These are phyloP conservation scores for Phorcus lineatus DNA, from an alignment of 2,888 invertebrate species.

Conservation along the genomic window DNA sequence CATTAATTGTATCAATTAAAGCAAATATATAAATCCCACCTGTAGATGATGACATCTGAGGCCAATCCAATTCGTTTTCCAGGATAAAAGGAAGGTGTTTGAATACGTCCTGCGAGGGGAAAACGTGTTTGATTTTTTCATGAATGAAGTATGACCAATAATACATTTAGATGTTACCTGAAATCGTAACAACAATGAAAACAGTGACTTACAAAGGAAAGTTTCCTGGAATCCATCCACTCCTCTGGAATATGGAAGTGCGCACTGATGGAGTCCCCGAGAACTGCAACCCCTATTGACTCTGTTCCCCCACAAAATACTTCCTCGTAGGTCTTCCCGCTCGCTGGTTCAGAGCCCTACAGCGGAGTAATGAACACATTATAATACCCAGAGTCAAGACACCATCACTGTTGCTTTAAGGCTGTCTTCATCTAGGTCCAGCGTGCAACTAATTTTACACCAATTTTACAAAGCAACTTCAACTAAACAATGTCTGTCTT, in stretches of 20 bases:
- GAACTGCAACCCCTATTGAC: slow-evolving; percentile 70
- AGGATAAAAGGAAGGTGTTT: slow-evolving; percentile 74
- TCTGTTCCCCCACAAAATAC: slow-evolving; percentile 68
- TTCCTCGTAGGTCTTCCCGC: slow-evolving; percentile 70
- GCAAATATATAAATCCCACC: too few species aligned
- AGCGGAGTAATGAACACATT: too few species aligned
- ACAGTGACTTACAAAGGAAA: slow-evolving; percentile 53
- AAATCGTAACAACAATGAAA: too few species aligned
- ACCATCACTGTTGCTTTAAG: too few species aligned
- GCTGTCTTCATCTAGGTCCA: too few species aligned
- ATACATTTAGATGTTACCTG: too few species aligned
- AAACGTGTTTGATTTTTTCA: background rate
- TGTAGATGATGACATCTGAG: slow-evolving; percentile 77
- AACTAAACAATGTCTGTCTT: too few species aligned
- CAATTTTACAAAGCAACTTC: too few species aligned
- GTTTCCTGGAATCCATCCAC: slow-evolving; percentile 75
- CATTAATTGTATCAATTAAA: too few species aligned
- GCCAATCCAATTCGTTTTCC: slow-evolving; percentile 78
- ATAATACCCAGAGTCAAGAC: too few species aligned
- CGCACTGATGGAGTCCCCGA: slow-evolving; percentile 78
- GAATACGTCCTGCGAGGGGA: slow-evolving; percentile 66
- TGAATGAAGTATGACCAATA: background rate
- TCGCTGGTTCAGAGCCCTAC: slow-evolving; percentile 69
- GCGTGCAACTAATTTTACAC: too few species aligned
- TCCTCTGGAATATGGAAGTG: slow-evolving; percentile 78